Base-by-base conservation (phyloP, 2,797 vertebrate genomes). In the Coregonus sp. region DNA sequence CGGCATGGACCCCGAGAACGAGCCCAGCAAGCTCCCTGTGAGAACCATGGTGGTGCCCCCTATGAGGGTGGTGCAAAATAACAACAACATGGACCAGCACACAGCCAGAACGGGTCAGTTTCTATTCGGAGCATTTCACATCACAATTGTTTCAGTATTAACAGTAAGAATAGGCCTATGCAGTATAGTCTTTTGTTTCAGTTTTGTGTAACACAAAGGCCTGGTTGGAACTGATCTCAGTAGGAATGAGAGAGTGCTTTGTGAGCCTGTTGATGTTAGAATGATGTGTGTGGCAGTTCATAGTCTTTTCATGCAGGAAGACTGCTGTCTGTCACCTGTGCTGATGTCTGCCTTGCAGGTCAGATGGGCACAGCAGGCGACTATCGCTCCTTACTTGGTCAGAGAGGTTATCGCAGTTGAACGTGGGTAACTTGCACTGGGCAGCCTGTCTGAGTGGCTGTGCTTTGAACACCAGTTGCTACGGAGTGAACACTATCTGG, bases 1-100 rank as follows among this genome's bases (percentile, higher is more conserved):
- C 40, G 72, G 82, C 70, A 76, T 92, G 89, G 86, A 93, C 3
- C 90, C 93, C 73, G 89, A 88, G 61, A 82, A 89, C 47, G 95
- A 95, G 89, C 86, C 88, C 86, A 82, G 85, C 86, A 96, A 95
- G 83, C 94, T 96, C 81, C 75, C 93, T 6, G 93, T 96, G 83
- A 94, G 96, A 88, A 95, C 96, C 0, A 95, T 98, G 89, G 94
- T 98, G 86, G 97, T 98, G 72, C 97, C 97, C 63, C 96, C 96
- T 12, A 92, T 97, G 92, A 94, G 94, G 81, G 90, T 92, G 96
- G 59, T 93, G 96, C 81, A 95, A 80, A 90, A 88, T 80, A 90
- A 96, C 90, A 91, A 95, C 77, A 96, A 95, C 86, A 90, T 87
- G 82, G 87, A 90, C 73, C 83, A 78, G 61, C 80, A 80, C n/a